Evolutionary conservation across 2,888 invertebrate genomes (phyloP).

Genomic region (Cheilosia grossa): DNA sequence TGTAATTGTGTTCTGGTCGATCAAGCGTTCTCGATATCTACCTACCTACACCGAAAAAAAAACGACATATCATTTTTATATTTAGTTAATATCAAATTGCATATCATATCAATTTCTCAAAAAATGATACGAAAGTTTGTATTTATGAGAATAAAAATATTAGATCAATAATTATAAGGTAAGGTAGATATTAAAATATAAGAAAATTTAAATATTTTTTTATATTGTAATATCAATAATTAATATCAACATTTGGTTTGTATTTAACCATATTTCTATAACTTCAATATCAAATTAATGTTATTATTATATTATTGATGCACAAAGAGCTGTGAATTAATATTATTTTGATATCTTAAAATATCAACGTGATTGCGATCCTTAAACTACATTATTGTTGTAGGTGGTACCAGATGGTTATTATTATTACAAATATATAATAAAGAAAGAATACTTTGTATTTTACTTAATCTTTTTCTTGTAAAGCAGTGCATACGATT

Average conservation of each 20-base stretch:
- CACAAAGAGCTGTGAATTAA: too few species aligned
- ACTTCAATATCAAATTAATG: too few species aligned
- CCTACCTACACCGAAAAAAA: not conserved
- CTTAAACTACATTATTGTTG: too few species aligned
- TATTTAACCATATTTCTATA: too few species aligned
- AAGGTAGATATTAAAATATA: not conserved
- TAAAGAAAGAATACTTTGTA: not conserved
- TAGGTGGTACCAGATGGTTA: not conserved
- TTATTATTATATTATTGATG: too few species aligned
- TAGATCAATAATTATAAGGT: constrained; percentile 2
- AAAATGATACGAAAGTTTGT: not conserved
- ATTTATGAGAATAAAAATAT: constrained; percentile 1
- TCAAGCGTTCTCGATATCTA: too few species aligned
- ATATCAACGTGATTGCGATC: too few species aligned
- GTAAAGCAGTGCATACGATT: not conserved
- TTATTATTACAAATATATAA: not conserved
- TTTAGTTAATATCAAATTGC: not conserved
- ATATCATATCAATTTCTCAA: constrained; percentile 2
- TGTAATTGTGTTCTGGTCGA: too few species aligned
- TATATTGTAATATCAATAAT: too few species aligned
- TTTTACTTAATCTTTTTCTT: not conserved
- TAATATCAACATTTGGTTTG: too few species aligned
- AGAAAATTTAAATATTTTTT: too few species aligned
- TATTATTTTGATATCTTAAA: too few species aligned
- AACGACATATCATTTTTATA: not conserved